These are phyloP conservation scores for Galemys pyrenaicus DNA, from an alignment of 2,113 vertebrate species.

Conservation along the genomic window DNA sequence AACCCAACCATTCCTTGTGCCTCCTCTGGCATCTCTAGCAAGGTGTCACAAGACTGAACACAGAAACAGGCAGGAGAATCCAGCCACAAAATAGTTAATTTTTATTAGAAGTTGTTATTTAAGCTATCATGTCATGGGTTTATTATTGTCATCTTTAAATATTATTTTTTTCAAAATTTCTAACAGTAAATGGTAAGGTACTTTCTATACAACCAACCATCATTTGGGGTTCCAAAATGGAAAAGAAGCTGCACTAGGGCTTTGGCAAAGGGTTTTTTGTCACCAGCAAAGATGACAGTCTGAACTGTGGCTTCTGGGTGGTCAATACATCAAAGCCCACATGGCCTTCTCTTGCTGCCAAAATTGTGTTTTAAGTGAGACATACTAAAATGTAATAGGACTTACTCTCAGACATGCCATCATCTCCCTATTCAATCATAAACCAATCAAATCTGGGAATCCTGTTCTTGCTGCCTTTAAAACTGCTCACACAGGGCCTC, in stretches of 20 bases:
- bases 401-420: not conserved
- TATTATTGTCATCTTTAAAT: not conserved
- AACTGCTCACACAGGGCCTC: not conserved
- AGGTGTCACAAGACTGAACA: not conserved
- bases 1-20: not conserved
- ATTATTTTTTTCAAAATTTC: not conserved
- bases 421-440: not conserved
- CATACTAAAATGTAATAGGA: not conserved
- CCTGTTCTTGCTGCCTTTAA: not conserved
- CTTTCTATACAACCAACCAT: not conserved
- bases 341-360: not conserved
- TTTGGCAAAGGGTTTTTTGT: not conserved
- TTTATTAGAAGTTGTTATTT: not conserved
- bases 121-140: not conserved
- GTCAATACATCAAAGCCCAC: not conserved
- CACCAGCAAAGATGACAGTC: not conserved
- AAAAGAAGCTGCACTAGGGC: not conserved
- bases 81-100: not conserved
- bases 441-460: not conserved
- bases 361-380: not conserved
- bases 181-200: not conserved
- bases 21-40: not conserved
- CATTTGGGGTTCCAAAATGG: not conserved
- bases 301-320: not conserved
- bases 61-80: not conserved